Percentiles rank a stretch among this genome's conserved stretches.
Conservation (phyloP, 2,113 vertebrate genomes). For the Fregetta grallaria region DNA sequence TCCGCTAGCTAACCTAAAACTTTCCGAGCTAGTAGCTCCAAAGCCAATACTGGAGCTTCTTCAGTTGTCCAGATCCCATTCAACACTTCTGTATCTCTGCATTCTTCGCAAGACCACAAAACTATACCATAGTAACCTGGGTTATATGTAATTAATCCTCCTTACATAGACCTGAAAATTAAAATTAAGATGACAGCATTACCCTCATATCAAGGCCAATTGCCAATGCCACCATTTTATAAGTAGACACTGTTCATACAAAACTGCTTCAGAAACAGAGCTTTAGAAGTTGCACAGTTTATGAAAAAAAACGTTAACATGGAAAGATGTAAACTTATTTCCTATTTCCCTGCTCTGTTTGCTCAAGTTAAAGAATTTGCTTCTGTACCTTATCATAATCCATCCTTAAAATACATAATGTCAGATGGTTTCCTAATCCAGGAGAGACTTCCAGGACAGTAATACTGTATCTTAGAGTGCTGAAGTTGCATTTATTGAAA, state of each 20-base stretch:
- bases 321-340: background rate
- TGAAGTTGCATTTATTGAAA: background rate
- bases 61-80: background rate
- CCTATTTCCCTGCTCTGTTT: background rate
- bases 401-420: background rate
- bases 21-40: background rate
- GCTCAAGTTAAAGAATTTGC: background rate
- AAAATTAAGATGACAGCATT: background rate
- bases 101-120: background rate
- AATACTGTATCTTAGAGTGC: background rate
- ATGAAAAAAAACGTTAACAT: background rate
- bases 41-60: background rate
- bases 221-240: background rate
- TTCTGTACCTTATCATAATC: background rate
- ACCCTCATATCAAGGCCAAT: background rate
- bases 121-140: background rate
- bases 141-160: background rate
- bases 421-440: background rate
- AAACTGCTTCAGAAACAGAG: background rate
- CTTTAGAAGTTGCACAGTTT: background rate
- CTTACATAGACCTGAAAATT: background rate
- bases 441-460: background rate
- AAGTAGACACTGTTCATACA: background rate
- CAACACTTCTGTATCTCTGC: background rate
- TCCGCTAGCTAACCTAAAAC: background rate